These are phyloP conservation scores for Ennomos fuscantarius DNA, from an alignment of 2,888 invertebrate species.

Conservation along the genomic window DNA sequence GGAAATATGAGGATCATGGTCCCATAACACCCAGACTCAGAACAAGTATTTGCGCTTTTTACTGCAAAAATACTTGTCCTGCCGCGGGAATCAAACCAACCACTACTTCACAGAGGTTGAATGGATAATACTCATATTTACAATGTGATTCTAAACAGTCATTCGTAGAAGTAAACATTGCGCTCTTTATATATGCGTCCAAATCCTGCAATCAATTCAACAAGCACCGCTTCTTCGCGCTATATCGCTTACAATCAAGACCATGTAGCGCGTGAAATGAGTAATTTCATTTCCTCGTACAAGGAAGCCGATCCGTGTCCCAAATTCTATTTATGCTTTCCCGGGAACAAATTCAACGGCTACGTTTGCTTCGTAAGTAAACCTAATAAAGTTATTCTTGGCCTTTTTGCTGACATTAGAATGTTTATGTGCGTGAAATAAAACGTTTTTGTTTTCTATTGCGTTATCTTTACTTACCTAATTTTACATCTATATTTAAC, in stretches of 20 bases:
- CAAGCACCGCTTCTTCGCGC: slow-evolving; percentile 12
- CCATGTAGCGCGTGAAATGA: slow-evolving; percentile 20
- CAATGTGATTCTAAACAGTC: too few species aligned
- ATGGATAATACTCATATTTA: too few species aligned
- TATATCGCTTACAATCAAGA: slow-evolving; percentile 26
- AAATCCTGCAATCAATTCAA: not conserved
- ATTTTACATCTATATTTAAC: not conserved
- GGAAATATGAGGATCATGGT: too few species aligned
- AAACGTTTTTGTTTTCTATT: slow-evolving; percentile 21
- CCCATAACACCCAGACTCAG: too few species aligned
- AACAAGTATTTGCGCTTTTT: too few species aligned
- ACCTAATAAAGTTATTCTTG: slow-evolving; percentile 29
- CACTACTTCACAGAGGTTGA: too few species aligned
- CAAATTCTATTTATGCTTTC: slow-evolving; percentile 29
- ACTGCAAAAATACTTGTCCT: too few species aligned
- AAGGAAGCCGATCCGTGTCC: slow-evolving; percentile 26
- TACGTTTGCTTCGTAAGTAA: slow-evolving; percentile 27
- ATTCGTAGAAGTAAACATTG: too few species aligned
- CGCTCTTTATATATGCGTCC: too few species aligned
- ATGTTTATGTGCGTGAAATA: slow-evolving; percentile 25
- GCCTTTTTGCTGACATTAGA: slow-evolving; percentile 25
- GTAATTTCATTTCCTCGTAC: slow-evolving; percentile 24
- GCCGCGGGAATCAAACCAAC: too few species aligned
- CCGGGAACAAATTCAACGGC: slow-evolving; percentile 25
- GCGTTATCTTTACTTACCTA: slow-evolving; percentile 3